Evolutionary conservation across 2,113 vertebrate genomes (phyloP).

Genomic region (Hippocampus guttulatus): DNA sequence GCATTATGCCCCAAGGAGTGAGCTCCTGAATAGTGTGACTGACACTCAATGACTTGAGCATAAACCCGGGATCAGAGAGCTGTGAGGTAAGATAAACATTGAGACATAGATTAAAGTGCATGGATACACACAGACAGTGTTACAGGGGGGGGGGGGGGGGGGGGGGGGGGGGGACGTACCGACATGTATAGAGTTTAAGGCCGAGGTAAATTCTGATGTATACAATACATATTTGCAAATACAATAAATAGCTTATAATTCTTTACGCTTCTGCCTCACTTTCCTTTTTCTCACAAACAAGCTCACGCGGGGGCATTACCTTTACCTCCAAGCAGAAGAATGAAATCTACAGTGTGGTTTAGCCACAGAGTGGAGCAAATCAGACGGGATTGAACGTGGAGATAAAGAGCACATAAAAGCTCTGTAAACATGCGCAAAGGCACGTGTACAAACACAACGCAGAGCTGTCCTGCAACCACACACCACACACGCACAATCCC

Average conservation of each 20-base stretch:
- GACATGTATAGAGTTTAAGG: constrained; percentile 22
- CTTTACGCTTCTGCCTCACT: background rate
- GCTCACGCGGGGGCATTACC: constrained; percentile 26
- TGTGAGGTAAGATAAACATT: constrained; percentile 39
- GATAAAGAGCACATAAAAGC: constrained; percentile 64
- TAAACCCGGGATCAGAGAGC: constrained; percentile 57
- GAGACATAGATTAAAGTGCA: constrained; percentile 17
- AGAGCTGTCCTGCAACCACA: background rate
- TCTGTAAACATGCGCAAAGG: constrained; percentile 53
- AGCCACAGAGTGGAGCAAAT: constrained; percentile 60
- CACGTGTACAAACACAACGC: constrained; percentile 12
- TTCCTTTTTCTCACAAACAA: background rate
- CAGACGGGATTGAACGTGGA: constrained; percentile 54
- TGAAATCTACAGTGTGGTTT: constrained; percentile 61
- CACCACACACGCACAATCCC: constrained; percentile 1
- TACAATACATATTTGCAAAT: background rate
- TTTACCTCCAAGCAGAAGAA: constrained; percentile 57
- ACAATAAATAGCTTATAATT: background rate
- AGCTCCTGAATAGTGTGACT: constrained; percentile 52
- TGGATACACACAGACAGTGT: constrained; percentile 11
- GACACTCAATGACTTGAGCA: constrained; percentile 42
- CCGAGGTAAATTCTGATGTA: background rate
- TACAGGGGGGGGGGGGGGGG: background rate
- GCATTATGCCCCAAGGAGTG: constrained; percentile 58
- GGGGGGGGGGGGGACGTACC: too few species aligned